Evolutionary conservation across 2,797 vertebrate species (phyloP).

Genomic region (Channa striata): DNA sequence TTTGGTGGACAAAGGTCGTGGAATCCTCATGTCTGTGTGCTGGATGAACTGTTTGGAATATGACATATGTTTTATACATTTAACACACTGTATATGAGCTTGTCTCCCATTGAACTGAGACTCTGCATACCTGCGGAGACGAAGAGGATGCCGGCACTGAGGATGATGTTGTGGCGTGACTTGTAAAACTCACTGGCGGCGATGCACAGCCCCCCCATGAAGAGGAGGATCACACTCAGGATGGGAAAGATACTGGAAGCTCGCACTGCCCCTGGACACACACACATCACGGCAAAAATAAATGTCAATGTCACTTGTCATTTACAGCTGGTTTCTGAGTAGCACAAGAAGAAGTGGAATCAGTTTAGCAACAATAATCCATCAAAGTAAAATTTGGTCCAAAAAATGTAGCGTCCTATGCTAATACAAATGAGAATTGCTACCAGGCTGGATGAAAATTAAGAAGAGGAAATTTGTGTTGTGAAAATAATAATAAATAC

Average conservation of each 20-base stretch:
- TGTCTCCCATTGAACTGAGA: too few species aligned
- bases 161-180: conserved; percentile 98
- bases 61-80: too few species aligned
- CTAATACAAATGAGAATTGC: too few species aligned
- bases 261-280: conserved; percentile 90
- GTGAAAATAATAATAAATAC: background rate
- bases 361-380: background rate
- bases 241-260: conserved; percentile 98
- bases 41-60: too few species aligned
- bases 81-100: too few species aligned
- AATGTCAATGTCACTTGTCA: background rate
- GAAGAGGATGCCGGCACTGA: conserved; percentile 97
- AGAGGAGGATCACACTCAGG: conserved; percentile 97
- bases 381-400: background rate
- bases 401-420: too few species aligned
- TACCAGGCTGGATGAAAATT: too few species aligned
- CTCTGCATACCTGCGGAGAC: conserved; percentile 92
- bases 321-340: background rate
- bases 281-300: conserved; percentile 17
- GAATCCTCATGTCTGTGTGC: too few species aligned
- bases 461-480: background rate
- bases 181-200: conserved; percentile 99
- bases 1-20: too few species aligned
- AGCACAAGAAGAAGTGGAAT: background rate
- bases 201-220: conserved; percentile 98